phyloP scores from a whole-genome alignment of 30 jellyfish, hydroid and myxozoan species.

The Clytia hemisphaerica region DNA sequence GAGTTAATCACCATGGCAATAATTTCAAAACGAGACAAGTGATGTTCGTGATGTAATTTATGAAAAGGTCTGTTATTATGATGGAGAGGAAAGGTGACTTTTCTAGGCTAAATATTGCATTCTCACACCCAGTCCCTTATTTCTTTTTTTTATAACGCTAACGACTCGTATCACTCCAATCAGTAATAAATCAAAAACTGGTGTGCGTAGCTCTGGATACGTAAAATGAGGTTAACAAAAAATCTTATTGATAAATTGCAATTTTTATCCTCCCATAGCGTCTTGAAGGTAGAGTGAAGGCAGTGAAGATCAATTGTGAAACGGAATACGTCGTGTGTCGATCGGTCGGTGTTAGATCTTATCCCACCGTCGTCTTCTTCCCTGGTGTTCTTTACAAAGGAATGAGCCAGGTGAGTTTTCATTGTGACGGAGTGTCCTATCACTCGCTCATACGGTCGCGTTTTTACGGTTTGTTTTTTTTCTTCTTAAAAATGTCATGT shows the following conservation, averaged over 20 bases:
- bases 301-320: slow-evolving; percentile 88
- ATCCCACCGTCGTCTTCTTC: slow-evolving; percentile 70
- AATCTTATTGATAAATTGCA: background rate
- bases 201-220: background rate
- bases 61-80: too few species aligned
- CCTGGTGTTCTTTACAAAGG: slow-evolving; percentile 74
- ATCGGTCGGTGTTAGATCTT: slow-evolving; percentile 76
- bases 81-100: too few species aligned
- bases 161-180: background rate
- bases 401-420: slow-evolving; percentile 81
- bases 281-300: slow-evolving; percentile 34
- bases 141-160: too few species aligned
- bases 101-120: too few species aligned
- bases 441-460: background rate
- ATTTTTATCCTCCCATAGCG: slow-evolving; percentile 24
- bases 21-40: too few species aligned
- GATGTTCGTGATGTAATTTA: too few species aligned
- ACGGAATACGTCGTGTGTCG: slow-evolving; percentile 65
- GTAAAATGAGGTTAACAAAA: background rate
- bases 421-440: background rate
- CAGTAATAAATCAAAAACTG: background rate
- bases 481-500: background rate
- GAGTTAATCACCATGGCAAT: too few species aligned
- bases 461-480: background rate
- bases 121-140: too few species aligned